A percentile compares a stretch with the other conserved stretches of the same genome.
These are phyloP conservation scores for Acrobasis consociella DNA, from an alignment of 2,888 invertebrate species.

Conservation along the genomic window DNA sequence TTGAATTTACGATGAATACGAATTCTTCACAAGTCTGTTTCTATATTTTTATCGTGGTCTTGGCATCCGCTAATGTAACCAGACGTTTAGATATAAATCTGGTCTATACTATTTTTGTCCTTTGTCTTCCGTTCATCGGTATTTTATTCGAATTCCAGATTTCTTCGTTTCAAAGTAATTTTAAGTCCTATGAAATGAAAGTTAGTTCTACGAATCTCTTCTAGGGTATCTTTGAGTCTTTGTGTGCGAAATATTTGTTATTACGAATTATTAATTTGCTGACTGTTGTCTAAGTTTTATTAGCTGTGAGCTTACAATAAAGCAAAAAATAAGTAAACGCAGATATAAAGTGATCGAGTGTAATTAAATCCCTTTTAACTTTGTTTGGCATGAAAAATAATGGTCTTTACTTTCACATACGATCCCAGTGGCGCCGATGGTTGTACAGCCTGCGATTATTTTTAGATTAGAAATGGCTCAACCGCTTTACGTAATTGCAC, in stretches of 20 bases:
- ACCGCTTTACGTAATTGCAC: conserved; percentile 82
- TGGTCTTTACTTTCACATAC: conserved; percentile 78
- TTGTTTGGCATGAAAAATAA: conserved; percentile 58
- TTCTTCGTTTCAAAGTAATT: not conserved
- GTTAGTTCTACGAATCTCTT: not conserved
- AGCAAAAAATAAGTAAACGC: not conserved
- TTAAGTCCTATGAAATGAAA: not conserved
- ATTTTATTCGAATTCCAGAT: not conserved
- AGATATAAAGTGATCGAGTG: conserved; percentile 14
- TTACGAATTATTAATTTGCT: no score
- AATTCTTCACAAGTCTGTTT: not conserved
- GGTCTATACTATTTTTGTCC: conserved; percentile 5
- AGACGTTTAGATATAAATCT: conserved; percentile 8
- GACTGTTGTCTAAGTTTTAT: not conserved
- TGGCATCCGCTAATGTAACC: not conserved
- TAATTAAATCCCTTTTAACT: conserved; percentile 36
- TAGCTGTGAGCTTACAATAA: not conserved
- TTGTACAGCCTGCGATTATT: conserved; percentile 81
- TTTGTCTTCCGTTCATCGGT: conserved; percentile 8
- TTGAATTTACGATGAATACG: not conserved
- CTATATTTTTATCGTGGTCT: not conserved
- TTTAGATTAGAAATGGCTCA: conserved; percentile 83
- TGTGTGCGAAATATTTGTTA: no score
- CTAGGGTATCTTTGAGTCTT: no score
- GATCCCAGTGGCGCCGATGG: conserved; percentile 77